These are phyloP conservation scores for Pseudochaenichthys georgianus DNA, from an alignment of 2,797 vertebrate genomes.

Conservation along the genomic window DNA sequence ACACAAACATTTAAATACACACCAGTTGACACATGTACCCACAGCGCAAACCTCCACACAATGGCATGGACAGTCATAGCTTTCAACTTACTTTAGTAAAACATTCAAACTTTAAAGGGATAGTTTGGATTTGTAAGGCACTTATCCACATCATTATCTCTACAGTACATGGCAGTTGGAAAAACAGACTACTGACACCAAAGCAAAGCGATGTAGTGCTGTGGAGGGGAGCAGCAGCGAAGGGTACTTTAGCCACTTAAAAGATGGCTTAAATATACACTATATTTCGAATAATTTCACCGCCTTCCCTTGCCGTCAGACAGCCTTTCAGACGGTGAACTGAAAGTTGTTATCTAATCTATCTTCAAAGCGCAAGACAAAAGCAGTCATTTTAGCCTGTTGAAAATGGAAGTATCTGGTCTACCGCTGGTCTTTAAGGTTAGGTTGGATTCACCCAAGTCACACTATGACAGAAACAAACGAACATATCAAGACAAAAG, in stretches of 20 bases:
- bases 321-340: too few species aligned
- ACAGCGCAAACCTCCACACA: neutral
- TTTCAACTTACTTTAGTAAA: neutral
- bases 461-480: too few species aligned
- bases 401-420: too few species aligned
- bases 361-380: too few species aligned
- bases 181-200: too few species aligned
- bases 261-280: neutral
- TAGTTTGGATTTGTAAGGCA: neutral
- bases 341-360: too few species aligned
- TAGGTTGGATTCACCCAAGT: too few species aligned
- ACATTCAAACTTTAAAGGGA: neutral
- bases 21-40: neutral
- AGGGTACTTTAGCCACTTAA: neutral
- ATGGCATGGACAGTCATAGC: neutral
- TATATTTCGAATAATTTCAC: neutral
- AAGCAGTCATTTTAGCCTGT: too few species aligned
- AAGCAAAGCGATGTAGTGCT: neutral
- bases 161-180: too few species aligned
- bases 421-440: too few species aligned
- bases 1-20: neutral
- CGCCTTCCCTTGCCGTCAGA: neutral
- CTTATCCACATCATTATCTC: too few species aligned
- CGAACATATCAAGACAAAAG: too few species aligned
- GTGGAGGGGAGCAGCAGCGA: neutral